Evolutionary conservation across 2,888 invertebrate genomes (phyloP), one percentile per base, ranked within the genome.

Genomic region (Amphipoea oculea): DNA sequence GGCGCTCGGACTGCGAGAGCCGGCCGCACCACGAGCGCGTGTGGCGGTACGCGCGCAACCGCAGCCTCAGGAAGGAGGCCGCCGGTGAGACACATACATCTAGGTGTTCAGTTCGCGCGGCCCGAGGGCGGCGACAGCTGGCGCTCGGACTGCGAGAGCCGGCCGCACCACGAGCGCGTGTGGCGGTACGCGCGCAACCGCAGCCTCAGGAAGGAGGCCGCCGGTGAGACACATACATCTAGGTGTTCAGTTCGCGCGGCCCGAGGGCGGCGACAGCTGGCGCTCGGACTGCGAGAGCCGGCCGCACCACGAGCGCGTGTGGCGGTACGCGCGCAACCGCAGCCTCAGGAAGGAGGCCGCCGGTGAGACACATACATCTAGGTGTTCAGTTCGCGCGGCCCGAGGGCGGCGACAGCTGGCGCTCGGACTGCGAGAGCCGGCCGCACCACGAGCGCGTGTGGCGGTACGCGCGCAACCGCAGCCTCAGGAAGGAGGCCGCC

Each of bases 111-210:
- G 92, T 99, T 99, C 94, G 98, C 98, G 40, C 98, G 98, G 87
- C 91, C 92, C 45, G 91, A 81, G 78, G 82, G 81, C 29, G 89
- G 73, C n/a, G 80, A 73, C 66, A 57, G 63, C 51, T 87, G 82
- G 78, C 86, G 86, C 80, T 65, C 67, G 14, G 95, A 94, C 93
- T 90, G 90, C 90, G 94, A 94, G 93, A 90, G 92, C 80, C 92
- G 94, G 83, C 94, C 96, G 73, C 97, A 98, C 94, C 98, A 98
- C 92, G 98, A 98, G 91, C 97, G 98, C 57, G 97, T 97, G 90
- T 98, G 98, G 98, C 97, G 98, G 91, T 98, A 97, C 91, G 93
- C 94, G 76, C 95, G 99, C 85, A 99, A 99, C 95, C 97, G 97
- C 72, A 96, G 96, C 48, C 97, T 99, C 79, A 96, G 98, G 51